Evolutionary conservation across 2,888 invertebrate species (phyloP), one percentile per base, ranked within the genome.

Genomic region (Polia nebulosa): DNA sequence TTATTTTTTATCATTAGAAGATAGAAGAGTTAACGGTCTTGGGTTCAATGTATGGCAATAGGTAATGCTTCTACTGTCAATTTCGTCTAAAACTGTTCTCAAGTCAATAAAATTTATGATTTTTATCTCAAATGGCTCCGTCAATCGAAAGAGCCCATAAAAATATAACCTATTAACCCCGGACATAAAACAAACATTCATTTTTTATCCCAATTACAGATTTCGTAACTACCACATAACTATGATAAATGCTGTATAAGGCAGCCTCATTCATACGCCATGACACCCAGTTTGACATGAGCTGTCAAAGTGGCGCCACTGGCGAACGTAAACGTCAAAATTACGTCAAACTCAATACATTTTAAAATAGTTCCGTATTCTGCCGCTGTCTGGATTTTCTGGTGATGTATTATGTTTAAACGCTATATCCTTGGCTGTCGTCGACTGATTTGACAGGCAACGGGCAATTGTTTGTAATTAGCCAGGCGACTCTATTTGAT

Each of bases 371-470:
- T 78, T 72, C 55, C 58, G 17, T 25, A 34, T 55, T 55, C n/a
- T 13, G 34, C 32, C 41, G 39, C 17, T 52, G 17, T 64, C 55
- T 20, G 29, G 17, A 27, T 15, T 15, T n/a, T 36, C 11, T 63
- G 44, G 57, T 77, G 51, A 39, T 44, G 2, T 0, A 9, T 47
- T 49, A 51, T 20, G 59, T 62, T 67, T 56, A 78, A 83, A 65
- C 62, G 66, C 59, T 67, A 65, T 25, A 82, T 82, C 84, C 84
- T 82, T 83, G 82, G 60, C n/a, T 83, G 81, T 70, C 67, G 29
- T 7, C 45, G 17, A 62, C 25, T 80, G 66, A 84, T 83, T 73
- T 84, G 83, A 82, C 84, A 82, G 66, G 52, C 55, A 70, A 76
- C 80, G 27, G n/a, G 52, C 70, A 67, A 68, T 72, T 67, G 69